A percentile compares a stretch with the other conserved stretches of the same genome.
These are phyloP conservation scores for Drosophila sechellia DNA, from an alignment of 1,140 invertebrate genomes.

Conservation along the genomic window DNA sequence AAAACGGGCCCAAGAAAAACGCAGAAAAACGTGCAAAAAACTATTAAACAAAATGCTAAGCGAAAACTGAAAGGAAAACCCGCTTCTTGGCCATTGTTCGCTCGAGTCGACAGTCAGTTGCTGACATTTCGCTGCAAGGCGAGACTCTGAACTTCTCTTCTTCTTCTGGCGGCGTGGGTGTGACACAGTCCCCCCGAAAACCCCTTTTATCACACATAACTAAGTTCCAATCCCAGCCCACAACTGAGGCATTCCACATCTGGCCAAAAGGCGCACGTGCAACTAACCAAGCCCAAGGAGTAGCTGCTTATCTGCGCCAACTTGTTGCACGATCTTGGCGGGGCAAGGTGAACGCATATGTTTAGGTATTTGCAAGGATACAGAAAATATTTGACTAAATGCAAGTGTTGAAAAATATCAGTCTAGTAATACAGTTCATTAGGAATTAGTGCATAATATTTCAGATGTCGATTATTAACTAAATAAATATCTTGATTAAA, in stretches of 20 bases:
- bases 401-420: too few species aligned
- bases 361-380: not conserved
- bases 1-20: slow-evolving; percentile 26
- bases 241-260: slow-evolving; percentile 29
- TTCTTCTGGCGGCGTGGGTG: slow-evolving; percentile 43
- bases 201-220: not conserved
- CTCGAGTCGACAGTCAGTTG: slow-evolving; percentile 12
- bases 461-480: too few species aligned
- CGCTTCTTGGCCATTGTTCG: slow-evolving; percentile 20
- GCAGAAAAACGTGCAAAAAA: slow-evolving; percentile 32
- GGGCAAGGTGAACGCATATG: slow-evolving; percentile 2
- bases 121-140: slow-evolving; percentile 66
- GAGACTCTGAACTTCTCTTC: slow-evolving; percentile 54
- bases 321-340: slow-evolving; percentile 66
- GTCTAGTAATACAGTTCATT: too few species aligned
- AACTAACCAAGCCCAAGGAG: slow-evolving; percentile 9
- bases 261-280: slow-evolving; percentile 53
- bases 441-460: too few species aligned
- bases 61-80: slow-evolving; percentile 36
- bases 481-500: too few species aligned
- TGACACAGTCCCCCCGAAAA: slow-evolving; percentile 20
- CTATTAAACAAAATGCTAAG: slow-evolving; percentile 37
- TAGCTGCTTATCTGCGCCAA: slow-evolving; percentile 58
- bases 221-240: not conserved
- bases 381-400: not conserved